A percentile compares a stretch with the other conserved stretches of the same genome.
These are phyloP conservation scores for Synergus laeviventris DNA, from an alignment of 2,888 invertebrate species.

Conservation along the genomic window DNA sequence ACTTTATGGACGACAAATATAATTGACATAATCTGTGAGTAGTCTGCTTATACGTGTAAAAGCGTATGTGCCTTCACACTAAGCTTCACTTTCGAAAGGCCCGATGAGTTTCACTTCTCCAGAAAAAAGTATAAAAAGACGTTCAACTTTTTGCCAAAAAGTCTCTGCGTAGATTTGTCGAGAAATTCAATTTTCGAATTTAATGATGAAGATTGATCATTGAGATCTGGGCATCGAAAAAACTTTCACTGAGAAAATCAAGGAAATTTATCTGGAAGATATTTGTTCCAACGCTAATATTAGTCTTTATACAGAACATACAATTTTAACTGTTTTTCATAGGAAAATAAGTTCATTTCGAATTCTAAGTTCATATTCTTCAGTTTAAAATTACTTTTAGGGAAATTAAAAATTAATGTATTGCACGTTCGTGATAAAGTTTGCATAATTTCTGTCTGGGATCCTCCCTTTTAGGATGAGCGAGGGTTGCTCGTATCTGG, in stretches of 20 bases:
- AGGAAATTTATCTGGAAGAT: too few relatives aligned
- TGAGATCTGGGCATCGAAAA: background rate
- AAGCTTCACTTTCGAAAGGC: conserved; percentile 12
- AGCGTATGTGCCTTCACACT: background rate
- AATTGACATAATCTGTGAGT: conserved; percentile 40
- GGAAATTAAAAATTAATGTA: background rate
- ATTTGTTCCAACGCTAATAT: too few relatives aligned
- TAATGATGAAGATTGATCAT: background rate
- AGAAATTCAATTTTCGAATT: background rate
- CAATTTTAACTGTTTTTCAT: too few relatives aligned
- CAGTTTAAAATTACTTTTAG: background rate
- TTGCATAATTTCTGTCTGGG: conserved; percentile 45
- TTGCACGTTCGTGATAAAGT: background rate
- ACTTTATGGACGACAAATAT: conserved; percentile 47
- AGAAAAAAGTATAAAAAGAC: background rate
- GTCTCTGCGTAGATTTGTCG: background rate
- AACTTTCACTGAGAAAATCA: background rate
- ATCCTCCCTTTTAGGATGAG: conserved; percentile 60
- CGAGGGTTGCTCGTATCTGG: conserved; percentile 59
- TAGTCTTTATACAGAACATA: too few relatives aligned
- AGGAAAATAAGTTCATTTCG: too few relatives aligned
- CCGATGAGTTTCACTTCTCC: conserved; percentile 3
- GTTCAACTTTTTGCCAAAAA: background rate
- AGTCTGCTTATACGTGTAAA: background rate
- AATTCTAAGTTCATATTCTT: background rate